A percentile compares a stretch with the other conserved stretches of the same genome.
Evolutionary conservation across 2,888 invertebrate species (phyloP).

Genomic region (Epistrophe eligans): DNA sequence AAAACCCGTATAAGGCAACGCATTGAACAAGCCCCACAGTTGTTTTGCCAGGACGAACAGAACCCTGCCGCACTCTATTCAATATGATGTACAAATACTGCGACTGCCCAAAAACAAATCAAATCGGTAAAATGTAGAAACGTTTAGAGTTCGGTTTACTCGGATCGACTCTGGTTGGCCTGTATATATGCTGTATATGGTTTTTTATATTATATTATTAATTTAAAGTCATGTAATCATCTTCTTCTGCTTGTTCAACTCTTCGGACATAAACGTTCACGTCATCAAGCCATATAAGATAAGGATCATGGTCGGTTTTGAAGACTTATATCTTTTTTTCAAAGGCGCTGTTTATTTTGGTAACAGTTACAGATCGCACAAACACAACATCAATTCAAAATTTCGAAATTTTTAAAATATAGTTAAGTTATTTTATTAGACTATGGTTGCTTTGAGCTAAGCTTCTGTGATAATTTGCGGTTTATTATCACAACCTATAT

Average conservation of each 20-base stretch:
- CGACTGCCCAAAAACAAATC: conserved; percentile 65
- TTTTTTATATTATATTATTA: conserved; percentile 72
- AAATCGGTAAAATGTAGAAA: conserved; percentile 62
- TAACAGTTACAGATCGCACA: not conserved
- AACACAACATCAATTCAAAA: too few species aligned
- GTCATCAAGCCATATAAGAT: conserved; percentile 27
- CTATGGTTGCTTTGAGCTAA: too few species aligned
- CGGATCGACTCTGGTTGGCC: conserved; percentile 34
- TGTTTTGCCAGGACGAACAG: conserved; percentile 25
- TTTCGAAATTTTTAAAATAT: too few species aligned
- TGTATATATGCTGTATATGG: conserved; percentile 62
- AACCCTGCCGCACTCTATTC: conserved; percentile 23
- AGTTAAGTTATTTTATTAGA: too few species aligned
- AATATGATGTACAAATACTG: not conserved
- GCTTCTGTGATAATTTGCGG: too few species aligned
- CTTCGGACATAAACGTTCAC: conserved; percentile 28
- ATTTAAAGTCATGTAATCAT: conserved; percentile 72
- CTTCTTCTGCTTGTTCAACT: conserved; percentile 61
- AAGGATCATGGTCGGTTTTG: not conserved
- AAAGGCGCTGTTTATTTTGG: not conserved
- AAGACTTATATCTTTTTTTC: too few species aligned
- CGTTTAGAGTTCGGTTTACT: conserved; percentile 57
- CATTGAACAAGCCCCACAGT: conserved; percentile 43
- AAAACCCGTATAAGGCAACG: conserved; percentile 65
- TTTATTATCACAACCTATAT: too few species aligned